Base-by-base conservation (phyloP, 2,888 invertebrate species). In the Caenorhabditis sp. region DNA sequence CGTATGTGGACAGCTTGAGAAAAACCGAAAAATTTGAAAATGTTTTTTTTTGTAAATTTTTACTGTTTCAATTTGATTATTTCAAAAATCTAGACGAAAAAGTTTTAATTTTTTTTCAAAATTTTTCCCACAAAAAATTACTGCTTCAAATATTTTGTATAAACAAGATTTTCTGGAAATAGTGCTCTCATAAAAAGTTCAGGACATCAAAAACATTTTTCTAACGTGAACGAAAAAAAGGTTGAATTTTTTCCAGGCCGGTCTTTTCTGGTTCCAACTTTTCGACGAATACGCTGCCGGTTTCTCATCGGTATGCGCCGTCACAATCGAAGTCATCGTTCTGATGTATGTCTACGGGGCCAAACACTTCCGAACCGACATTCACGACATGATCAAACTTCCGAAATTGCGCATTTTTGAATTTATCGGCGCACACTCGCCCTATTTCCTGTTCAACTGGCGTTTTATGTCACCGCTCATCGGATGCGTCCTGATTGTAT, bases 251-350 rank as follows among this genome's bases (percentile, higher is more conserved):
- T 61, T 64, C 14, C 37, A 69, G 65, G 65, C 70, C 12, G 70
- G 70, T 8, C 54, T 70, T 19, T 70, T 58, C 37, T 70, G 70
- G 70, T 70, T 70, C 23, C 58, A 58, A 12, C n/a, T 70, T 17
- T 70, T 66, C 27, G 70, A 70, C 21, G 62, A 66, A 31, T 70
- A 70, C 36, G 24, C 26, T 3, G 62, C 58, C 17, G 70, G 70
- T 12, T 65, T 73, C 51, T 55, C 55, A 26, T 55, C 55, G 4
- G 55, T 55, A 1, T 55, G 24, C n/a, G 27, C 55, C 1, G 55
- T 55, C 17, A 26, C 27, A 3, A 55, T 26, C 27, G 55, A 55
- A 23, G 27, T 55, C 23, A 55, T 55, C 17, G 55, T 26, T 8
- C 24, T 55, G 4, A n/a, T 26, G 10, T 24, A 17, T 24, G 26